Percentiles rank a stretch among this genome's conserved stretches.
These are phyloP conservation scores for Pseudomyrmex cubaensis DNA, from an alignment of 1,140 invertebrate genomes.

Conservation along the genomic window DNA sequence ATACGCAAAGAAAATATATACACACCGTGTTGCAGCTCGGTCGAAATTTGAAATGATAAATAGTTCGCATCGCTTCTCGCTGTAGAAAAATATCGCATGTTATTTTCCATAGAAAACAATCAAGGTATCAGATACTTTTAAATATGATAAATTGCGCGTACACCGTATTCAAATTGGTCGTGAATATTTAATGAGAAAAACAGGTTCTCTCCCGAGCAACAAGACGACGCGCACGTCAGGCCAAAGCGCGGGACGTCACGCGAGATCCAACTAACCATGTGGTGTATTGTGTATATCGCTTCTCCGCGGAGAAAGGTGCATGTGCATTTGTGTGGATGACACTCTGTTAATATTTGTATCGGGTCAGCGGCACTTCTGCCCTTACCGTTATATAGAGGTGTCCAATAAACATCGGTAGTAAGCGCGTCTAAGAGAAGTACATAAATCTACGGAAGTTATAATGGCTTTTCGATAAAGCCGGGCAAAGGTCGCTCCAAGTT, in stretches of 20 bases:
- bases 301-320: no score
- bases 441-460: constrained; percentile 61
- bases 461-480: constrained; percentile 66
- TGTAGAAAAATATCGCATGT: background rate
- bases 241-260: constrained; percentile 1
- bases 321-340: constrained; percentile 12
- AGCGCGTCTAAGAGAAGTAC: constrained; percentile 52
- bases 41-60: constrained; percentile 16
- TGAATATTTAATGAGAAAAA: constrained; percentile 44
- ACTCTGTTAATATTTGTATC: constrained; percentile 52
- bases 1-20: background rate
- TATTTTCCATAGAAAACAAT: constrained; percentile 16
- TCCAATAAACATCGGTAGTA: constrained; percentile 49
- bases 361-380: constrained; percentile 17
- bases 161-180: constrained; percentile 8
- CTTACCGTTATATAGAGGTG: background rate
- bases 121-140: constrained; percentile 17
- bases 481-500: constrained; percentile 50
- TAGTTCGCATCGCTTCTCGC: background rate
- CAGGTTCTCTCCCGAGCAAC: background rate
- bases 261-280: background rate
- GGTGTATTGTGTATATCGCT: no score
- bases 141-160: constrained; percentile 35
- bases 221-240: background rate
- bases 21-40: no score